These are phyloP conservation scores for Aphis gossypii DNA, from an alignment of 1,140 invertebrate species.

Conservation along the genomic window DNA sequence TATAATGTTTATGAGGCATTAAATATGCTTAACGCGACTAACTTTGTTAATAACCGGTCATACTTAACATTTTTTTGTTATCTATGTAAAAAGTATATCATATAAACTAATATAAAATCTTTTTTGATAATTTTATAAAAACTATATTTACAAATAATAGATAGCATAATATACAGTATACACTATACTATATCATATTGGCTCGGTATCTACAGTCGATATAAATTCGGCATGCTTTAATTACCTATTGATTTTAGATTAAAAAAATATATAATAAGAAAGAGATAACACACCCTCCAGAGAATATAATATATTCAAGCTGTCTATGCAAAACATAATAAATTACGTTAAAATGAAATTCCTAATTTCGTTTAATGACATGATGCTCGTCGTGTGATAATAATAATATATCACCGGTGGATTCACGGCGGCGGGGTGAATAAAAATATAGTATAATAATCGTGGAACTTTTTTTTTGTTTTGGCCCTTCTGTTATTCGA, in stretches of 20 bases:
- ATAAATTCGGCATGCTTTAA: neutral
- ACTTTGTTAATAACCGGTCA: neutral
- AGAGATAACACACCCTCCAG: neutral
- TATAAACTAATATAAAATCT: neutral
- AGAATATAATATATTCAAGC: constrained; percentile 19
- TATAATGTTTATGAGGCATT: neutral
- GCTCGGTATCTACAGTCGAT: neutral
- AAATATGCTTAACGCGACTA: neutral
- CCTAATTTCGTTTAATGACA: neutral
- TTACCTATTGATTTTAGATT: neutral
- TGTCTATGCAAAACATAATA: neutral
- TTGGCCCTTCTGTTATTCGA: neutral
- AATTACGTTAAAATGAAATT: neutral
- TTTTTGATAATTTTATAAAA: neutral
- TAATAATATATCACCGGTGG: neutral
- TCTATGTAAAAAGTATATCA: neutral
- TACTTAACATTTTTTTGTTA: neutral
- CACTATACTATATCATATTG: neutral
- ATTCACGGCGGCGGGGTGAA: neutral
- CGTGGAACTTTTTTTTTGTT: neutral
- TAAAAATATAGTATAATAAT: neutral
- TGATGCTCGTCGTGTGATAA: neutral
- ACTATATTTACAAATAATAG: neutral
- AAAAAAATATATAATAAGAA: neutral
- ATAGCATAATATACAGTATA: neutral